Conservation (phyloP, 2,888 invertebrate species). For the Aelia acuminata region DNA sequence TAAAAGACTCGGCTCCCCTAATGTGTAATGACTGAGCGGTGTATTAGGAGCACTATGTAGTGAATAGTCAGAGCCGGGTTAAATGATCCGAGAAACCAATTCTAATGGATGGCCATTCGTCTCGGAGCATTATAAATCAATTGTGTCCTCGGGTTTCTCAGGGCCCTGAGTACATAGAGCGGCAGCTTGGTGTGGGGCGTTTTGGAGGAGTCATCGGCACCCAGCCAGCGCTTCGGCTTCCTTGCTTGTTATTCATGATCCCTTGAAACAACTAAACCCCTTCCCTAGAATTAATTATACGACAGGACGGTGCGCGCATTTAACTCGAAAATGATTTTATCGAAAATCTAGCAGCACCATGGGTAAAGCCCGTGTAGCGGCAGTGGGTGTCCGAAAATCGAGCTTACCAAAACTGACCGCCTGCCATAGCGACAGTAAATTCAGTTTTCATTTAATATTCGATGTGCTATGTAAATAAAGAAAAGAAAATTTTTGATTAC, state of each 20-base stretch:
- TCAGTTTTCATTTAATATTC: too few species aligned
- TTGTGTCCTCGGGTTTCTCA: constrained; percentile 46
- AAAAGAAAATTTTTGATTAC: too few species aligned
- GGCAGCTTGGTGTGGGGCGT: background rate
- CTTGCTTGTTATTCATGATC: background rate
- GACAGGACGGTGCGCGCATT: too few species aligned
- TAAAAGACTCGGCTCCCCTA: constrained; percentile 37
- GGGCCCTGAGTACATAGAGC: constrained; percentile 45
- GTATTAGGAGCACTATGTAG: constrained; percentile 20
- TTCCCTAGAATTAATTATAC: too few species aligned
- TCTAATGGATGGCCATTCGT: constrained; percentile 51
- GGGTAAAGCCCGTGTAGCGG: too few species aligned
- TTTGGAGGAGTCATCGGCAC: constrained; percentile 30
- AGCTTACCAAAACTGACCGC: too few species aligned
- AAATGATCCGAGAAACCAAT: constrained; percentile 57
- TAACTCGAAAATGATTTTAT: too few species aligned
- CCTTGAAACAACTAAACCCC: background rate
- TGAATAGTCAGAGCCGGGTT: constrained; percentile 25
- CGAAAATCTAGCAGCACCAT: too few species aligned
- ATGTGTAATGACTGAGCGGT: constrained; percentile 48
- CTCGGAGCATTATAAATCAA: constrained; percentile 54
- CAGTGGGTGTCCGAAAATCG: too few species aligned
- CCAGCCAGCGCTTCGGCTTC: background rate
- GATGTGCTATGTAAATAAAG: too few species aligned
- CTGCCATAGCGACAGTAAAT: too few species aligned